Percentiles rank a stretch among this genome's conserved stretches.
These are phyloP conservation scores for Coleophora deauratella DNA, from an alignment of 2,888 invertebrate genomes.

Conservation along the genomic window DNA sequence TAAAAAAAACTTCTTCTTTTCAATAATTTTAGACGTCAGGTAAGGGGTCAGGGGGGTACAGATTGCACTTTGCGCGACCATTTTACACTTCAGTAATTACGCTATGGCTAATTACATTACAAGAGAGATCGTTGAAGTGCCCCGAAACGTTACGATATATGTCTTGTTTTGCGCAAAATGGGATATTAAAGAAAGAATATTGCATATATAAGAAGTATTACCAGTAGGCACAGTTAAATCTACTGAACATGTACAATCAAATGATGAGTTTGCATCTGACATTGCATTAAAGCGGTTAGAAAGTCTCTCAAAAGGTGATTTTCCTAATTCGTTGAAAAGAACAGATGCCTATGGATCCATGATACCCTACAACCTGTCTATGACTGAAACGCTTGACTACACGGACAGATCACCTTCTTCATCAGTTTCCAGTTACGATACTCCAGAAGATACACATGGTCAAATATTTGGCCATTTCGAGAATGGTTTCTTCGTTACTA, in stretches of 20 bases:
- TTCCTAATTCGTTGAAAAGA: conserved; percentile 65
- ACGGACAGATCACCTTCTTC: conserved; percentile 75
- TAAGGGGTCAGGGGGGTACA: too few species aligned
- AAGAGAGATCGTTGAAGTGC: too few species aligned
- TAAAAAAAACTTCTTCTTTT: too few species aligned
- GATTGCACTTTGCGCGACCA: too few species aligned
- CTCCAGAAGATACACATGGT: conserved; percentile 76
- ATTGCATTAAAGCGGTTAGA: conserved; percentile 85
- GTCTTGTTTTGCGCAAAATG: too few species aligned
- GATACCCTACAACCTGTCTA: conserved; percentile 50
- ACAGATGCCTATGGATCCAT: conserved; percentile 33
- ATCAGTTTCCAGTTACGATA: conserved; percentile 75
- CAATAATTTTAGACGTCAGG: too few species aligned
- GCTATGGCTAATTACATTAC: too few species aligned
- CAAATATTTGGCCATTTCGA: conserved; percentile 82
- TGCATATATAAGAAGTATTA: too few species aligned
- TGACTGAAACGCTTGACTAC: conserved; percentile 52
- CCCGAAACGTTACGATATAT: too few species aligned
- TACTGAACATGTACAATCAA: conserved; percentile 20
- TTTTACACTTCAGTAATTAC: too few species aligned
- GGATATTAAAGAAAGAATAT: too few species aligned
- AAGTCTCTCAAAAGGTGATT: conserved; percentile 85
- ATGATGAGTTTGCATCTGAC: conserved; percentile 62
- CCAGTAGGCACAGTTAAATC: too few species aligned
- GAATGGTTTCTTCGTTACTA: conserved; percentile 80